Conservation (phyloP, 2,113 vertebrate genomes). For the Pristiophorus japonicus region DNA sequence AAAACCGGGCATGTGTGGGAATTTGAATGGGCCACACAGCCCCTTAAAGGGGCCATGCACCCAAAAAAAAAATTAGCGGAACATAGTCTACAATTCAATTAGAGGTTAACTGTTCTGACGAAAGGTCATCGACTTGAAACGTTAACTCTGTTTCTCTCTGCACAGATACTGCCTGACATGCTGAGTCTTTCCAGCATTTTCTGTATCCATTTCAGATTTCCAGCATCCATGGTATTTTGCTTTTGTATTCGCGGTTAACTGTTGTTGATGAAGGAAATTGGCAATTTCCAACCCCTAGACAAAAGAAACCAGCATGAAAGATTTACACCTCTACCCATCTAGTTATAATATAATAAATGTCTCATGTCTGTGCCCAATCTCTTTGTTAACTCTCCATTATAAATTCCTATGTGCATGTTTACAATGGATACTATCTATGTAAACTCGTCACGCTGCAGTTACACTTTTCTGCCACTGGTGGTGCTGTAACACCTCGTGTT, state of each 20-base stretch:
- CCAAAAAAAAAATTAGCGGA: too few relatives aligned
- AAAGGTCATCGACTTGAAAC: too few relatives aligned
- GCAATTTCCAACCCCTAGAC: not conserved
- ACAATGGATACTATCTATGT: not conserved
- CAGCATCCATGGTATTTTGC: too few relatives aligned
- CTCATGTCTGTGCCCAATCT: not conserved
- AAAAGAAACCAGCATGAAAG: not conserved
- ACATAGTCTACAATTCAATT: too few relatives aligned
- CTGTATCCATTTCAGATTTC: too few relatives aligned
- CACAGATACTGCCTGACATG: too few relatives aligned
- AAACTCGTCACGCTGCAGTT: not conserved
- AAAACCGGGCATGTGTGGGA: too few relatives aligned
- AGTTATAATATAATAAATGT: not conserved
- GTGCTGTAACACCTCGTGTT: not conserved
- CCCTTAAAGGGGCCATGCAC: too few relatives aligned
- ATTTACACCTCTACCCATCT: not conserved
- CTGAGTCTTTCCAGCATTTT: too few relatives aligned
- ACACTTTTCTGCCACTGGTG: not conserved
- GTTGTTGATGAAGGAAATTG: not conserved
- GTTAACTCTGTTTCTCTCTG: too few relatives aligned
- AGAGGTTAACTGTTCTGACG: too few relatives aligned
- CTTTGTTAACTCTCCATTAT: not conserved
- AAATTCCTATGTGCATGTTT: not conserved
- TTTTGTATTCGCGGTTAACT: not conserved
- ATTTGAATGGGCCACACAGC: too few relatives aligned